phyloP scores from a whole-genome alignment of 1,140 invertebrate genomes.

The Sminthurides bifidus region DNA sequence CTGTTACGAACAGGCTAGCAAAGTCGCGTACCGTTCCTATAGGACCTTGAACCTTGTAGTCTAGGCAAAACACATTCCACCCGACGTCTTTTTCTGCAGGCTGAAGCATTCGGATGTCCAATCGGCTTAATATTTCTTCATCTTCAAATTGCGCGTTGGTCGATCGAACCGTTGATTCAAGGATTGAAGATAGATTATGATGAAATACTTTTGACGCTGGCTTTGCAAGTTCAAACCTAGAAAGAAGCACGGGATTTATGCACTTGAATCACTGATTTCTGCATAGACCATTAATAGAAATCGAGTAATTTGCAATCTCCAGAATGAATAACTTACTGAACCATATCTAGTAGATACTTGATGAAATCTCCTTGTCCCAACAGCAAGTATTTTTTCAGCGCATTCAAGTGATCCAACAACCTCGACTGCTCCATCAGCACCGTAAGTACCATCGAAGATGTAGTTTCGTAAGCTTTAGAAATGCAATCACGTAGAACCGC shows the following conservation, averaged over 20 bases:
- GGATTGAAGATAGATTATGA: conserved; percentile 74
- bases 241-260: not conserved
- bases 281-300: too few species aligned
- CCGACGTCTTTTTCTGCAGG: conserved; percentile 70
- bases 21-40: conserved; percentile 60
- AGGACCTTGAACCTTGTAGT: conserved; percentile 86
- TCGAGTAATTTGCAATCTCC: too few species aligned
- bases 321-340: conserved; percentile 54
- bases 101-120: conserved; percentile 74
- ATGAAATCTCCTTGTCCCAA: conserved; percentile 94
- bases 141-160: conserved; percentile 94
- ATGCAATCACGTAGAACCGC: conserved; percentile 64
- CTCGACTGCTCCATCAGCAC: conserved; percentile 76
- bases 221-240: conserved; percentile 74
- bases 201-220: conserved; percentile 73
- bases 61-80: conserved; percentile 90
- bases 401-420: conserved; percentile 79
- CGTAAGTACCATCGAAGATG: conserved; percentile 71
- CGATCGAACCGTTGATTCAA: conserved; percentile 80
- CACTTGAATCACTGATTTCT: too few species aligned
- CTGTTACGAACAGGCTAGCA: too few species aligned
- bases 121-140: conserved; percentile 69
- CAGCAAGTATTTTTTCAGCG: conserved; percentile 76
- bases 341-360: conserved; percentile 75
- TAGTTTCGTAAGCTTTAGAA: conserved; percentile 69